Percentiles rank a stretch among this genome's conserved stretches.
These are phyloP conservation scores for Pristionchus pacificus DNA, from an alignment of 1,140 invertebrate genomes.

Conservation along the genomic window DNA sequence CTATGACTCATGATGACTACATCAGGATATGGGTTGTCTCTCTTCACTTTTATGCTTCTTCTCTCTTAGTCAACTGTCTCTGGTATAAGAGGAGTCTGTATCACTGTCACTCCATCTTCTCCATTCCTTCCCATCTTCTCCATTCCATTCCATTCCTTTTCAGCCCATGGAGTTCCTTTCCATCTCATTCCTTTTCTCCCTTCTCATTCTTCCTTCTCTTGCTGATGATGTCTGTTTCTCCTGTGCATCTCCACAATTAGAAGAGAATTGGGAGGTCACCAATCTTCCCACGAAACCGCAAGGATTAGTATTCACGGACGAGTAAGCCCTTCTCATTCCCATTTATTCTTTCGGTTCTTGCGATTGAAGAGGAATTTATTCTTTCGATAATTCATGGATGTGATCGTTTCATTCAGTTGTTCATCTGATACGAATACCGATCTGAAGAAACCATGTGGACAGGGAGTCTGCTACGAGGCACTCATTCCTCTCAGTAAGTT, in stretches of 20 bases:
- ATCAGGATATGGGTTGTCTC: not conserved
- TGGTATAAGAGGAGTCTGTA: not conserved
- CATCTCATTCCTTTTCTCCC: no score
- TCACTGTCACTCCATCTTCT: no score
- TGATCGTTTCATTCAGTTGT: not conserved
- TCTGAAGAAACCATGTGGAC: not conserved
- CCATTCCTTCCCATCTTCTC: not conserved
- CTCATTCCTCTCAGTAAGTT: not conserved
- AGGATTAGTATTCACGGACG: not conserved
- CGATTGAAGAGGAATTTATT: not conserved
- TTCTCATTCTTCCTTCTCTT: no score
- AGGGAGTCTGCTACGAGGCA: not conserved
- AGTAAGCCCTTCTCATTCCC: not conserved
- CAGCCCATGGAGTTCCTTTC: no score
- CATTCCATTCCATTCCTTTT: not conserved
- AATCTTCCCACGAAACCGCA: constrained; percentile 1
- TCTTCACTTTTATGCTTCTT: not conserved
- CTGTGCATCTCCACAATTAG: not conserved
- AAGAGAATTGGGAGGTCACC: constrained; percentile 13
- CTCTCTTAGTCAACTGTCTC: constrained; percentile 9
- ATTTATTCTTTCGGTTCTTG: not conserved
- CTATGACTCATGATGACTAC: not conserved
- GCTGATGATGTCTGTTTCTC: not conserved
- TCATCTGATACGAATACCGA: not conserved
- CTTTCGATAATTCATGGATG: constrained; percentile 1